Evolutionary conservation across 2,113 vertebrate genomes (phyloP).

Genomic region (Thomomys bottae): DNA sequence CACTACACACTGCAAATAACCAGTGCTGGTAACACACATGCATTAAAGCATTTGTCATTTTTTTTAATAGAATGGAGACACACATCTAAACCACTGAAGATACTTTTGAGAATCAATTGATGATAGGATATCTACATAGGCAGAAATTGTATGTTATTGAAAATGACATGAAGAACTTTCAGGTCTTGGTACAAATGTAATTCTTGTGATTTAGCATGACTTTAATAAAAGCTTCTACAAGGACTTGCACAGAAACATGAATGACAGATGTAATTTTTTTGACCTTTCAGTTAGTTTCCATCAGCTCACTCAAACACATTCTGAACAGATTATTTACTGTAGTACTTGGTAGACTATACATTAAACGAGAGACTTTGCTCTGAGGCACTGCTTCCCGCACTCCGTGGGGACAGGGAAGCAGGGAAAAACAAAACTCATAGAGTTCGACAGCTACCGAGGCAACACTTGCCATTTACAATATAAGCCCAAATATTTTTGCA

Average conservation of each 20-base stretch:
- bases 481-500: conserved; percentile 99
- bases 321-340: conserved; percentile 94
- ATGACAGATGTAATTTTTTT: conserved; percentile 81
- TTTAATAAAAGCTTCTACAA: conserved; percentile 86
- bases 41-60: conserved; percentile 69
- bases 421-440: conserved; percentile 99
- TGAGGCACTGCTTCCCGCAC: conserved; percentile 93
- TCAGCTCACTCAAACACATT: conserved; percentile 93
- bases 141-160: conserved; percentile 59
- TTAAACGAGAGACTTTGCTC: conserved; percentile 94
- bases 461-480: conserved; percentile 99
- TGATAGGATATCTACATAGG: conserved; percentile 74
- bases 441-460: conserved; percentile 99
- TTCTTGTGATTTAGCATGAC: conserved; percentile 83
- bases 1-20: conserved; percentile 68
- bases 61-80: conserved; percentile 71
- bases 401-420: conserved; percentile 92
- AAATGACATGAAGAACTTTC: conserved; percentile 73
- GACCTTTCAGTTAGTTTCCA: conserved; percentile 88
- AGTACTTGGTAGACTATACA: conserved; percentile 92
- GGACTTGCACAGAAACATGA: conserved; percentile 87
- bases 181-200: conserved; percentile 82
- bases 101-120: conserved; percentile 73
- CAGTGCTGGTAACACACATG: conserved; percentile 58
- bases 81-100: conserved; percentile 71